phyloP scores from a whole-genome alignment of 1,140 invertebrate genomes.

The Onthophagus taurus region DNA sequence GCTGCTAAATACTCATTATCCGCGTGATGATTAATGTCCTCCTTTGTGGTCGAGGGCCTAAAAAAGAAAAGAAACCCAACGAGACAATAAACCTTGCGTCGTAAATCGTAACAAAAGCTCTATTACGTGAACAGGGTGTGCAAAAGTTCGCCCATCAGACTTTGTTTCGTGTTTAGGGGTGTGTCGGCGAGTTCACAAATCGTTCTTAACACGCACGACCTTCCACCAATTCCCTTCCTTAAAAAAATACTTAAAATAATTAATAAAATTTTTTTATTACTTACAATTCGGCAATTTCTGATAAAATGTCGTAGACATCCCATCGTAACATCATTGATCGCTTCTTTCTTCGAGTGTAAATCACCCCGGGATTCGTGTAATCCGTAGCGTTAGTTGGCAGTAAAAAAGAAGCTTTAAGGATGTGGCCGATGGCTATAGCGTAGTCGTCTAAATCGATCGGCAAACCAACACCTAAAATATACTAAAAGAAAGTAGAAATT shows the following conservation, averaged over 20 bases:
- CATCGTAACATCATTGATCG: constrained; percentile 43
- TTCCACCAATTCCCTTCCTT: constrained; percentile 48
- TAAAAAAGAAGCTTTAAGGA: constrained; percentile 52
- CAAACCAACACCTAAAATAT: constrained; percentile 55
- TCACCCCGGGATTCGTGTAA: constrained; percentile 47
- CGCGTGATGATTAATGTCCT: constrained; percentile 46
- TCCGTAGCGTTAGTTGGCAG: constrained; percentile 50
- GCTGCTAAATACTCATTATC: constrained; percentile 62
- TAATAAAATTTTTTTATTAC: neutral
- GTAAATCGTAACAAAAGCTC: constrained; percentile 15
- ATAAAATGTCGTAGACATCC: constrained; percentile 53
- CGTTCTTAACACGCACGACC: constrained; percentile 57
- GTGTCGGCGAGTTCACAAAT: constrained; percentile 64
- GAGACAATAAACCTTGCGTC: neutral
- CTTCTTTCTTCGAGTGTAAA: constrained; percentile 39
- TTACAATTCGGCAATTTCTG: constrained; percentile 43
- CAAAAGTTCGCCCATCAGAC: constrained; percentile 58
- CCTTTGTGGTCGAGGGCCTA: constrained; percentile 53
- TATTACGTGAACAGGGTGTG: constrained; percentile 62
- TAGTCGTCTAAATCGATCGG: constrained; percentile 52
- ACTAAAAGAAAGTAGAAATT: constrained; percentile 34
- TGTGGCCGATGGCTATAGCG: constrained; percentile 51
- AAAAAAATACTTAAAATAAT: neutral
- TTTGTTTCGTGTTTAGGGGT: constrained; percentile 52
- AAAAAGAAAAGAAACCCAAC: constrained; percentile 10